Conservation (phyloP, 2,113 vertebrate genomes). For the Atherinomorus stipes region DNA sequence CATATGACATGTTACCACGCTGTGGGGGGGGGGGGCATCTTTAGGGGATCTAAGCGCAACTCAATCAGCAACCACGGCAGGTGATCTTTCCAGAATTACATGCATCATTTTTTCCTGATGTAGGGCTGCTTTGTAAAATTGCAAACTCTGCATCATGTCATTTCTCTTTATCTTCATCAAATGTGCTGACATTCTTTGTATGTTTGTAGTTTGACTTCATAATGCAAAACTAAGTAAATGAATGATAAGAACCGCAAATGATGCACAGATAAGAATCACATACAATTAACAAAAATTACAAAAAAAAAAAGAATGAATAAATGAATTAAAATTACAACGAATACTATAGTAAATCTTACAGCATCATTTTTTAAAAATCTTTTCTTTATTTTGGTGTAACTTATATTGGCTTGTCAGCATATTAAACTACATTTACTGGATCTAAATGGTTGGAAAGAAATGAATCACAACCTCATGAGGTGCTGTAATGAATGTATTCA, state of each 20-base stretch:
- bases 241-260: no score
- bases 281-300: no score
- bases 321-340: no score
- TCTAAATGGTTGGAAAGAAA: neutral
- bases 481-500: neutral
- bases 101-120: conserved; percentile 55
- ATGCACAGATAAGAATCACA: no score
- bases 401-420: neutral
- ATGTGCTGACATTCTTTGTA: no score
- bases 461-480: neutral
- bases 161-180: conserved; percentile 29
- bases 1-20: conserved; percentile 5
- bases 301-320: no score
- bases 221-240: neutral
- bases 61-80: conserved; percentile 50
- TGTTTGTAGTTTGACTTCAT: neutral
- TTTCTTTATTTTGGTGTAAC: no score
- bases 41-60: conserved; percentile 40
- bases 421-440: neutral
- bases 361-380: no score
- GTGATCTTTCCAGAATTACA: conserved; percentile 52
- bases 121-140: conserved; percentile 35
- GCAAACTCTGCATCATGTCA: conserved; percentile 37
- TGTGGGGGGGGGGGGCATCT: conserved; percentile 39
- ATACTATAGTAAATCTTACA: no score